Evolutionary conservation across 2,797 vertebrate species (phyloP), one percentile per base, ranked within the genome.

Genomic region (Pelochelys cantorii): DNA sequence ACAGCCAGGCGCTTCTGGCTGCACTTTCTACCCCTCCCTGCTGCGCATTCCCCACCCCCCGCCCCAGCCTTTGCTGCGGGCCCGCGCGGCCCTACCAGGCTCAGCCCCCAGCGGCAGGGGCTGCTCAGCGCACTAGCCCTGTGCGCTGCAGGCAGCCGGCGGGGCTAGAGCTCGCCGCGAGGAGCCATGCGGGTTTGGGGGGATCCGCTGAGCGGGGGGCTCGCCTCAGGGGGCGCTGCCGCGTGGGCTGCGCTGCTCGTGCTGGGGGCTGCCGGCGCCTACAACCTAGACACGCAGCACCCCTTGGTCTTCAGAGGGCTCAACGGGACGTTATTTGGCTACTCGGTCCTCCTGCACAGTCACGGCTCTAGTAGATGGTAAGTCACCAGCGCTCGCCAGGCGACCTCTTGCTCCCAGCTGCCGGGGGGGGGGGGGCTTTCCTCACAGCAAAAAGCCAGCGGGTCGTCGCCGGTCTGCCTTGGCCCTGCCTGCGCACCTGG

Each of bases 241-340:
- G 13, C 29, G 59, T 29, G 83, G 65, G 15, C n/a, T 25, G 22
- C 79, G 13, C 87, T 11, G 62, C 31, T 90, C n/a, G 87, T 95
- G 31, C n/a, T 94, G 14, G 90, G 95, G 55, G 91, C 92, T 60
- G 96, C 92, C 23, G 85, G 82, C 78, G 79, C 97, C 87, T 99
- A 99, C 97, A 99, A 97, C 95, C 94, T 99, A 94, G 98, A 99
- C 97, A 97, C 97, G 4, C 95, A 97, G 8, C 98, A 97, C 91
- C 96, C 98, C 31, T 88, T 98, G 93, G 92, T 98, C 59, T 99
- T 98, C 95, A 88, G 23, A 0, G 98, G 99, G 2, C 87, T 84
- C 4, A 18, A 86, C 13, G 96, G 97, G 84, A 98, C 98, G 29
- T 83, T 99, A 85, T 99, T 99, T 81, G 99, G 99, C 27, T 99